Evolutionary conservation across 1,140 invertebrate genomes (phyloP).

Genomic region (Nephila pilipes): DNA sequence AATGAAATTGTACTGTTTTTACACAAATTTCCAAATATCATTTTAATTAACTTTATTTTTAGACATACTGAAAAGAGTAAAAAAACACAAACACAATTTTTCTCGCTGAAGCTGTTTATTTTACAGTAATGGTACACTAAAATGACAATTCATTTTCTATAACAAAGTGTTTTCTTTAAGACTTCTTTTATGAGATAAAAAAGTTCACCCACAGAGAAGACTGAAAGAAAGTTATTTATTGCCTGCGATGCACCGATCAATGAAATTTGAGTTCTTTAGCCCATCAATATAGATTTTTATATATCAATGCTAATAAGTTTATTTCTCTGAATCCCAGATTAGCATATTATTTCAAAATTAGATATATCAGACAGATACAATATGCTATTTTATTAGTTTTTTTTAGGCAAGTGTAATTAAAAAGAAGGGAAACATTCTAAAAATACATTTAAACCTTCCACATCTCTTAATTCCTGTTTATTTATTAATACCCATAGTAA

Average conservation of each 20-base stretch:
- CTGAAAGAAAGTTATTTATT: slow-evolving; percentile 49
- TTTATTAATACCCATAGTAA: too few relatives aligned
- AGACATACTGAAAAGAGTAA: not conserved
- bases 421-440: too few relatives aligned
- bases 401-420: too few relatives aligned
- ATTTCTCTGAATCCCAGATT: not conserved
- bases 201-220: slow-evolving; percentile 49
- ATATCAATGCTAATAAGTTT: not conserved
- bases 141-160: slow-evolving; percentile 60
- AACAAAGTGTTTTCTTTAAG: slow-evolving; percentile 63
- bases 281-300: not conserved
- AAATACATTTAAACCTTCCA: too few relatives aligned
- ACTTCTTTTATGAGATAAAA: slow-evolving; percentile 58
- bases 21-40: not conserved
- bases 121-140: slow-evolving; percentile 74
- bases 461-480: too few relatives aligned
- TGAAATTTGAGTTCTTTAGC: not conserved
- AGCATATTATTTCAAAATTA: not conserved
- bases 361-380: too few relatives aligned
- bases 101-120: slow-evolving; percentile 59
- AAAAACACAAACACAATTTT: not conserved
- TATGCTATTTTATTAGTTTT: too few relatives aligned
- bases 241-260: slow-evolving; percentile 63
- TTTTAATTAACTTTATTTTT: not conserved
- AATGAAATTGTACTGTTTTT: not conserved